phyloP scores from a whole-genome alignment of 2,888 invertebrate genomes.

The Iselma pallidipennis region DNA sequence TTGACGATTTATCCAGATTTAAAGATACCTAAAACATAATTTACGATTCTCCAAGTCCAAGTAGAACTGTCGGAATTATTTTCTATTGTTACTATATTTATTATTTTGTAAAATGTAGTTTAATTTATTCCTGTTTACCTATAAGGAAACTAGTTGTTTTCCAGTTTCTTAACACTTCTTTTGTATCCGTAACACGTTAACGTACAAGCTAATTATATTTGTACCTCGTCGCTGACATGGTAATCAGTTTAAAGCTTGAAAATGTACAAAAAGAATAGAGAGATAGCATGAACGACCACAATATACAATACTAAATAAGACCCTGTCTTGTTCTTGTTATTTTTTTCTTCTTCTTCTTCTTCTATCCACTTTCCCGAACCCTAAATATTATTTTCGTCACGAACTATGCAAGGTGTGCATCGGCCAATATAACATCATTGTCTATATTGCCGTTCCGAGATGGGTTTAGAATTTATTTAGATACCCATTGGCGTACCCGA shows the following conservation, averaged over 20 bases:
- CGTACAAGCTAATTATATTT: conserved; percentile 26
- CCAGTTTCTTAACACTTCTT: background rate
- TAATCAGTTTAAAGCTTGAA: conserved; percentile 47
- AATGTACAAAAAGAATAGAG: conserved; percentile 45
- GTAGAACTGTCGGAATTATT: too few relatives aligned
- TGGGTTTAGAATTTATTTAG: conserved; percentile 46
- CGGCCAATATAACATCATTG: conserved; percentile 50
- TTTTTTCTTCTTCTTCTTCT: conserved; percentile 20
- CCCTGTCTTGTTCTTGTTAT: conserved; percentile 19
- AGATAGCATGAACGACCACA: conserved; percentile 27
- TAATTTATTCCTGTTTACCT: too few relatives aligned
- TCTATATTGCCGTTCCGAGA: conserved; percentile 47
- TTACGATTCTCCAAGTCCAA: too few relatives aligned
- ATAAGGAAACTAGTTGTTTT: too few relatives aligned
- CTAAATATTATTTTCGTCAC: conserved; percentile 51
- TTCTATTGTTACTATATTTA: too few relatives aligned
- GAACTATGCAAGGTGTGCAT: conserved; percentile 49
- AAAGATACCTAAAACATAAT: too few relatives aligned
- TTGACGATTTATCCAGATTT: too few relatives aligned
- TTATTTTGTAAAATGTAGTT: too few relatives aligned
- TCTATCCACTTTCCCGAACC: conserved; percentile 18
- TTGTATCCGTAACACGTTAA: conserved; percentile 10
- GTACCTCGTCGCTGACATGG: conserved; percentile 39
- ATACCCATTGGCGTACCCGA: conserved; percentile 28
- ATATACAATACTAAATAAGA: conserved; percentile 45